These are phyloP conservation scores for Austrolebias charrua DNA, from an alignment of 2,797 vertebrate species.

Conservation along the genomic window DNA sequence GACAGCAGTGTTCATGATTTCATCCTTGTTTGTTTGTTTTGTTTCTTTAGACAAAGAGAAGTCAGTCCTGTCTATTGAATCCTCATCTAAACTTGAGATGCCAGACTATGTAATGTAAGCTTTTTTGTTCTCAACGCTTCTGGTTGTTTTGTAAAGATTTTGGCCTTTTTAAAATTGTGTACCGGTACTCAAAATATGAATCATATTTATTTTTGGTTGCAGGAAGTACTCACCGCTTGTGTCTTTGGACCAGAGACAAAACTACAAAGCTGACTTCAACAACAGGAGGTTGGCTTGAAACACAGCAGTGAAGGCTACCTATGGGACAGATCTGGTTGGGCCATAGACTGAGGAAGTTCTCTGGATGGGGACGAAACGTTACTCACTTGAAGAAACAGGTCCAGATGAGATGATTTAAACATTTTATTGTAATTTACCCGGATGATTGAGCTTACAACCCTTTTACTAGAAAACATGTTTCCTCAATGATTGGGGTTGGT, in stretches of 20 bases:
- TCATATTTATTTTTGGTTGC: conserved; percentile 19
- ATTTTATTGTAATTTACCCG: too few relatives aligned
- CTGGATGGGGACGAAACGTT: too few relatives aligned
- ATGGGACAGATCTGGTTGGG: too few relatives aligned
- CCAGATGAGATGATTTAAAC: too few relatives aligned
- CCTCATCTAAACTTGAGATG: conserved; percentile 78
- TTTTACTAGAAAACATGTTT: too few relatives aligned
- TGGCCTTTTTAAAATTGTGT: background rate
- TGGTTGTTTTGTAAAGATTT: conserved; percentile 7
- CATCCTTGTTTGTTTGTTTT: too few relatives aligned
- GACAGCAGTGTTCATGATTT: background rate
- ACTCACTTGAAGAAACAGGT: too few relatives aligned
- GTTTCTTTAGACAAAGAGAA: conserved; percentile 78
- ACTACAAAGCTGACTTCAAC: conserved; percentile 90
- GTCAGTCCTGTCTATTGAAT: conserved; percentile 74
- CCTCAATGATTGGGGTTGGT: too few relatives aligned
- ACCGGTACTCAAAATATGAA: background rate
- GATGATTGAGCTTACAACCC: too few relatives aligned
- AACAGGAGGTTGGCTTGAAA: too few relatives aligned
- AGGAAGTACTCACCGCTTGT: conserved; percentile 87
- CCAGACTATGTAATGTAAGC: conserved; percentile 90
- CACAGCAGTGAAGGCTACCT: too few relatives aligned
- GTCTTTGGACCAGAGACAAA: conserved; percentile 86
- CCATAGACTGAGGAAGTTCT: too few relatives aligned
- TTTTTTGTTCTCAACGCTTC: background rate